Percentiles rank a stretch among this genome's conserved stretches.
Conservation (phyloP, 2,888 invertebrate species). For the Andrena praecox region DNA sequence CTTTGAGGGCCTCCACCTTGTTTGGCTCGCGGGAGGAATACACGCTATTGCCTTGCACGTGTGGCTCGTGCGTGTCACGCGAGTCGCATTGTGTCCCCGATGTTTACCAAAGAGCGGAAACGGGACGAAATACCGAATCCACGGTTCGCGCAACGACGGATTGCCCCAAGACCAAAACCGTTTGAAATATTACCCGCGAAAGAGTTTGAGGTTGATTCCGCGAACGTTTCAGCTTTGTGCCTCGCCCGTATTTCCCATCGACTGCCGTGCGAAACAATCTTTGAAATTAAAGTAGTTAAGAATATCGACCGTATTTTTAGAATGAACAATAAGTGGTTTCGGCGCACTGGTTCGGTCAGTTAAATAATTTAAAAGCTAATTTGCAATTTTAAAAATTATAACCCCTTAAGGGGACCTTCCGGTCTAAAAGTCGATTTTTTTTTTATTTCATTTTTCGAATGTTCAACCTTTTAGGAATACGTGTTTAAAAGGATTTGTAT, state of each 20-base stretch:
- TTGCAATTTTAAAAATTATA: no score
- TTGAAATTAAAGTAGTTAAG: slow-evolving; percentile 27
- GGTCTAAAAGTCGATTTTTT: no score
- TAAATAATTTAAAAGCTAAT: no score
- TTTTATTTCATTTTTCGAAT: no score
- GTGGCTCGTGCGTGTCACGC: slow-evolving; percentile 18
- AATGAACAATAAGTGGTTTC: no score
- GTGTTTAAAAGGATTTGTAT: no score
- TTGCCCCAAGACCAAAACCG: slow-evolving; percentile 24
- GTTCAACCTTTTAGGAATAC: no score
- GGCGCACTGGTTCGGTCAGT: no score
- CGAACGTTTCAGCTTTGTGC: slow-evolving; percentile 22
- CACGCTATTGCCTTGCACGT: slow-evolving; percentile 25
- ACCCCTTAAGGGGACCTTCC: no score
- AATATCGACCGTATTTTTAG: no score
- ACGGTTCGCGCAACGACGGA: slow-evolving; percentile 39
- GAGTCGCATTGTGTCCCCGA: slow-evolving; percentile 25
- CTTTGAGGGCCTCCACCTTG: slow-evolving; percentile 12
- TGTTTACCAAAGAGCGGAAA: slow-evolving; percentile 48
- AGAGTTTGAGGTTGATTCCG: slow-evolving; percentile 20
- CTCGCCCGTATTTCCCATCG: slow-evolving; percentile 13
- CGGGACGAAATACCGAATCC: slow-evolving; percentile 34
- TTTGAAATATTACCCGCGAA: slow-evolving; percentile 46
- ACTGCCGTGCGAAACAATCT: background rate
- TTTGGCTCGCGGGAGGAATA: slow-evolving; percentile 32